phyloP scores from a whole-genome alignment of 2,888 invertebrate genomes.

The Sesia apiformis region DNA sequence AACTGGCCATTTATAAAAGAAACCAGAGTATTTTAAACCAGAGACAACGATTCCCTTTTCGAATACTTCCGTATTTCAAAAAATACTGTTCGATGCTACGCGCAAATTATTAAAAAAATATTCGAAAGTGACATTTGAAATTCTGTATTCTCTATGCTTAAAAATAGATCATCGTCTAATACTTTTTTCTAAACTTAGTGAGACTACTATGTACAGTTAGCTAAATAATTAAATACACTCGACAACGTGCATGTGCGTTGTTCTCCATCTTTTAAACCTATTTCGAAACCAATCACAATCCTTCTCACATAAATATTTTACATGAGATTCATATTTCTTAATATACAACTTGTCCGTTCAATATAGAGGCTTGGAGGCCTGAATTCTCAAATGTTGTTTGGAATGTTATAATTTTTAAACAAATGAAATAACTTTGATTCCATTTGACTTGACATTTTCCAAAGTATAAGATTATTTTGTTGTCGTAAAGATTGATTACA shows the following conservation, averaged over 20 bases:
- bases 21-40: slow-evolving; percentile 2
- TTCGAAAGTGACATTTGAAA: slow-evolving; percentile 41
- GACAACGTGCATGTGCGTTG: slow-evolving; percentile 16
- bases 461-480: too few relatives aligned
- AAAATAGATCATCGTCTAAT: slow-evolving; percentile 52
- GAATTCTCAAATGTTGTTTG: too few relatives aligned
- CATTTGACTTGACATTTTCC: too few relatives aligned
- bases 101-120: slow-evolving; percentile 54
- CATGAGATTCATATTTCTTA: slow-evolving; percentile 4
- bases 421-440: too few relatives aligned
- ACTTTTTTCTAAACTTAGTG: slow-evolving; percentile 33
- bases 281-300: slow-evolving; percentile 3
- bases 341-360: neutral
- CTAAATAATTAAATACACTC: slow-evolving; percentile 35
- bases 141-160: slow-evolving; percentile 45
- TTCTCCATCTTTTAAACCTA: neutral
- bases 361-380: too few relatives aligned
- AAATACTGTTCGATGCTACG: slow-evolving; percentile 49
- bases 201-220: slow-evolving; percentile 53
- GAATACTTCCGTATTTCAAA: slow-evolving; percentile 36
- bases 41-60: neutral
- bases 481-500: too few relatives aligned
- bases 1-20: slow-evolving; percentile 47
- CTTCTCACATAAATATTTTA: slow-evolving; percentile 1
- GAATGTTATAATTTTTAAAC: too few relatives aligned